Evolutionary conservation across 2,113 vertebrate species (phyloP).

Genomic region (Ophthalmotilapia sp.): DNA sequence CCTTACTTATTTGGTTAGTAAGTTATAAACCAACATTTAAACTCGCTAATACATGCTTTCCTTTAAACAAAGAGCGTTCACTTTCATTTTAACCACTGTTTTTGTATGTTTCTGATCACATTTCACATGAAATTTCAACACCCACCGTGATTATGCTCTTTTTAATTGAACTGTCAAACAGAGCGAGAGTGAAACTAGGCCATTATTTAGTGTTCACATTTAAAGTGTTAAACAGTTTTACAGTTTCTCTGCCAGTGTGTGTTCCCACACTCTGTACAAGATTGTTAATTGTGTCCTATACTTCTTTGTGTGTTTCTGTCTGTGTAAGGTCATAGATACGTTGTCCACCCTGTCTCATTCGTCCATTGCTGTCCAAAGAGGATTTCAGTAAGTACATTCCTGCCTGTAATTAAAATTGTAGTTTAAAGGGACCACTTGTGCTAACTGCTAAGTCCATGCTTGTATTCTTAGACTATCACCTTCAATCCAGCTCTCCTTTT

Average conservation of each 20-base stretch:
- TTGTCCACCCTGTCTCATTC: constrained; percentile 81
- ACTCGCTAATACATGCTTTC: background rate
- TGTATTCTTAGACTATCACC: background rate
- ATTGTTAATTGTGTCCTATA: background rate
- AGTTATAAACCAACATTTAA: background rate
- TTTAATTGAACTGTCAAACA: background rate
- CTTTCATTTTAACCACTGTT: background rate
- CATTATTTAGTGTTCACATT: background rate
- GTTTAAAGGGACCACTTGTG: background rate
- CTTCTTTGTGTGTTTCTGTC: background rate
- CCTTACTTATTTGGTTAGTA: background rate
- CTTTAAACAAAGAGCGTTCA: background rate
- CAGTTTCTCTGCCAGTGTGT: background rate
- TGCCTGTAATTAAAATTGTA: background rate
- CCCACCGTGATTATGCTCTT: background rate
- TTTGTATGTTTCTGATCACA: background rate
- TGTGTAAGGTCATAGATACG: constrained; percentile 77
- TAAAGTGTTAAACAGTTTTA: background rate
- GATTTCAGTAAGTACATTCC: constrained; percentile 74
- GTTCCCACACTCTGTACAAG: background rate
- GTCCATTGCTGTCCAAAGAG: constrained; percentile 65
- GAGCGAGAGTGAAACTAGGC: background rate
- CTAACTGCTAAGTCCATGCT: background rate
- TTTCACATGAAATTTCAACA: background rate
- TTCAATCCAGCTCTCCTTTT: background rate